phyloP scores from a whole-genome alignment of 2,888 invertebrate genomes.

The Xiphydria camelus region DNA sequence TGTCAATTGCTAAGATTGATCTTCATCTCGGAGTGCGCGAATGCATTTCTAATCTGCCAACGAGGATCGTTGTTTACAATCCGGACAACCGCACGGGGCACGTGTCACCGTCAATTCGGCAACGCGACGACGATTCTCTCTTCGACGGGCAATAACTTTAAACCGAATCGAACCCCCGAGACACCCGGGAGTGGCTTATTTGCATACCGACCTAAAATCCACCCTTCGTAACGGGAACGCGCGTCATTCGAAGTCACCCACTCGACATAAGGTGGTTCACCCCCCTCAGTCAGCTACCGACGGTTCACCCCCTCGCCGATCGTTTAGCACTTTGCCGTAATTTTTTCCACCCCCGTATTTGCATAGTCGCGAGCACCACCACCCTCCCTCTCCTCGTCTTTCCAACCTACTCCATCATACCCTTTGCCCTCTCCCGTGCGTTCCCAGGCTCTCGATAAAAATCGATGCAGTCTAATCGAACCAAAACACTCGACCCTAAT shows the following conservation, averaged over 20 bases:
- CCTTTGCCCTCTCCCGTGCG: no score
- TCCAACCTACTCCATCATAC: no score
- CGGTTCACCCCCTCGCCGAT: slow-evolving; percentile 40
- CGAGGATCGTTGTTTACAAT: no score
- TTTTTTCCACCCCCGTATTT: slow-evolving; percentile 53
- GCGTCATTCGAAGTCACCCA: slow-evolving; percentile 50
- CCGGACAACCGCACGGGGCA: neutral
- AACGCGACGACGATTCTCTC: slow-evolving; percentile 40
- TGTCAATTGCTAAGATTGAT: no score
- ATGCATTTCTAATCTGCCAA: no score
- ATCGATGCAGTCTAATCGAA: slow-evolving; percentile 49
- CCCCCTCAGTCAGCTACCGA: slow-evolving; percentile 22
- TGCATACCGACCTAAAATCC: slow-evolving; percentile 52
- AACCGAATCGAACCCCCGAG: slow-evolving; percentile 57
- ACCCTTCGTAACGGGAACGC: slow-evolving; percentile 16
- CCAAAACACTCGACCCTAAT: slow-evolving; percentile 46
- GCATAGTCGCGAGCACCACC: slow-evolving; percentile 43
- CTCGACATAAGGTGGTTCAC: slow-evolving; percentile 54
- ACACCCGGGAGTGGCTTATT: slow-evolving; percentile 54
- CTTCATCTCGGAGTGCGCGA: no score
- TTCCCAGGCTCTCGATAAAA: no score
- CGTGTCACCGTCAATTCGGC: slow-evolving; percentile 12
- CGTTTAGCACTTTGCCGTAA: slow-evolving; percentile 58
- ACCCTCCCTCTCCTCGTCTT: slow-evolving; percentile 16
- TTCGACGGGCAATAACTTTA: slow-evolving; percentile 50